Conservation (phyloP, 2,888 invertebrate genomes). For the Athrips mouffetella region DNA sequence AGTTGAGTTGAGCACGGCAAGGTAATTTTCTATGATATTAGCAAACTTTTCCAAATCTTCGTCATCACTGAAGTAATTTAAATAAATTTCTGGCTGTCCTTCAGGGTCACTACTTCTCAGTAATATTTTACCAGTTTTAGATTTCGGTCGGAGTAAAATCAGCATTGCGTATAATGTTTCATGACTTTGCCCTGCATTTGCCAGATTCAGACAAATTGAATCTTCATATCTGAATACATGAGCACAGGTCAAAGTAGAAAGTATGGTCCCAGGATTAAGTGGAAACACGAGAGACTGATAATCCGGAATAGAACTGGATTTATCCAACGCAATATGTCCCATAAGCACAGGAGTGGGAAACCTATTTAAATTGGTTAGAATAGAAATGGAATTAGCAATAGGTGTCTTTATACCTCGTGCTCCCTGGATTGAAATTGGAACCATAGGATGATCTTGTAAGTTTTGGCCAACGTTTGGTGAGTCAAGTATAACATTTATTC, state of each 20-base stretch:
- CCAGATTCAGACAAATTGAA: slow-evolving; percentile 31
- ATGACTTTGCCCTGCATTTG: slow-evolving; percentile 26
- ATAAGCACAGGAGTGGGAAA: neutral
- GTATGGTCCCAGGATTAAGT: slow-evolving; percentile 19
- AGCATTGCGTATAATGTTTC: slow-evolving; percentile 32
- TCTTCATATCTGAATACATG: slow-evolving; percentile 35
- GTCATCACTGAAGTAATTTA: slow-evolving; percentile 31
- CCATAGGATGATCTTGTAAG: slow-evolving; percentile 47
- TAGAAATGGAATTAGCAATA: neutral
- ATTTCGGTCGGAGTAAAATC: slow-evolving; percentile 39
- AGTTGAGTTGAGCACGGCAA: slow-evolving; percentile 28
- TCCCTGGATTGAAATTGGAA: slow-evolving; percentile 30
- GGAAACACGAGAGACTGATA: slow-evolving; percentile 41
- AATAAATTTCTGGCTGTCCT: slow-evolving; percentile 36
- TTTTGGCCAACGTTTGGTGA: slow-evolving; percentile 46
- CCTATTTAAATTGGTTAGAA: neutral
- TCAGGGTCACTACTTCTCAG: slow-evolving; percentile 38
- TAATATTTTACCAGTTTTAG: slow-evolving; percentile 41
- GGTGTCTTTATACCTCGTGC: slow-evolving; percentile 23
- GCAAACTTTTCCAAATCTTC: slow-evolving; percentile 37
- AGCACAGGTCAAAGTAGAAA: slow-evolving; percentile 34
- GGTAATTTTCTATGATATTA: slow-evolving; percentile 29
- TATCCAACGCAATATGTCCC: neutral
- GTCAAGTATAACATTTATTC: slow-evolving; percentile 35
- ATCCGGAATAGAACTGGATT: slow-evolving; percentile 39